Evolutionary conservation across 2,797 vertebrate genomes (phyloP).

Genomic region (Chloroceryle amazona): DNA sequence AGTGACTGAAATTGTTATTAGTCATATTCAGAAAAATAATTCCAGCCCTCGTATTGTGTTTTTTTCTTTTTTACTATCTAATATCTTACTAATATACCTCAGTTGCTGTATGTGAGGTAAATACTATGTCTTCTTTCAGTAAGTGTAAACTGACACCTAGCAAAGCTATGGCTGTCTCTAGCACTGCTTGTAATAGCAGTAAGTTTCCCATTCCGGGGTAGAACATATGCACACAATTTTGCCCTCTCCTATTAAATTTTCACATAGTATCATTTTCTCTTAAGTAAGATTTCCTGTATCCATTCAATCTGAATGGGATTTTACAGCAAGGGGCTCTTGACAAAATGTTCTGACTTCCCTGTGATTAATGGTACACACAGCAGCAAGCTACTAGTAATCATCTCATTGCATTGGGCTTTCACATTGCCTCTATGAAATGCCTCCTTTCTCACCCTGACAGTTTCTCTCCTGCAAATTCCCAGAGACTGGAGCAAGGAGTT

Average conservation of each 20-base stretch:
- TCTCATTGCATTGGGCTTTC: neutral
- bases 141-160: neutral
- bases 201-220: neutral
- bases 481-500: neutral
- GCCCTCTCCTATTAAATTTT: neutral
- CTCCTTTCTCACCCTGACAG: neutral
- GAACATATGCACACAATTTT: neutral
- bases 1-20: neutral
- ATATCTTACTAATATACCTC: neutral
- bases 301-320: neutral
- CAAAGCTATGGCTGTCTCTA: neutral
- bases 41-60: neutral
- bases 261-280: neutral
- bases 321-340: neutral
- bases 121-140: neutral
- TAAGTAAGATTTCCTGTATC: neutral
- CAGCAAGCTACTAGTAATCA: neutral
- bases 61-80: neutral
- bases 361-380: neutral
- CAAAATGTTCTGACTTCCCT: neutral
- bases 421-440: neutral
- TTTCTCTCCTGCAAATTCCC: neutral
- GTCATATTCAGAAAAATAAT: neutral
- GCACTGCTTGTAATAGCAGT: neutral
- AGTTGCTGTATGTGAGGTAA: neutral